Conservation (phyloP, 2,113 vertebrate species). For the Seriola aureovittata region DNA sequence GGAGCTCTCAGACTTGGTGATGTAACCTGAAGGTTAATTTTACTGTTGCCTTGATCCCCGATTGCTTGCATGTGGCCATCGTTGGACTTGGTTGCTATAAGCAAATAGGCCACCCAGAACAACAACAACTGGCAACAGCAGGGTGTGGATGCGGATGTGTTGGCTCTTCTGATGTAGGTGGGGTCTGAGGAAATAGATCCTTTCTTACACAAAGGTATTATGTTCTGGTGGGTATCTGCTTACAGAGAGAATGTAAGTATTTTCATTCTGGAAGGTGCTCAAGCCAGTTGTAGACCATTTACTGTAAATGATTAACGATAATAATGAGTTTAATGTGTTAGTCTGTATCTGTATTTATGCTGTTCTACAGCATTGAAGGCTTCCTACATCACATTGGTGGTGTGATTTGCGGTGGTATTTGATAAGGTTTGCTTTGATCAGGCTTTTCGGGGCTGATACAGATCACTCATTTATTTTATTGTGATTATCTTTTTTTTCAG, state of each 20-base stretch:
- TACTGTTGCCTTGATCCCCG: conserved; percentile 36
- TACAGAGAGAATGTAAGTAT: conserved; percentile 16
- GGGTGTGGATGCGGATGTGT: conserved; percentile 42
- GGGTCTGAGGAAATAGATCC: conserved; percentile 47
- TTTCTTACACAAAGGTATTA: conserved; percentile 45
- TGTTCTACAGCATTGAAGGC: not conserved
- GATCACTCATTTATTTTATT: conserved; percentile 15
- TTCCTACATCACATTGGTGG: conserved; percentile 1
- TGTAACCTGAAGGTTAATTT: conserved; percentile 60
- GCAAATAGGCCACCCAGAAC: conserved; percentile 48
- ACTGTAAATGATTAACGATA: conserved; percentile 5
- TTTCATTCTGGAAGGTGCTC: conserved; percentile 11
- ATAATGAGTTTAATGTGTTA: conserved; percentile 8
- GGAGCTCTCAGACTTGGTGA: conserved; percentile 33
- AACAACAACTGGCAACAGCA: conserved; percentile 37
- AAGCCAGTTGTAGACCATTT: not conserved
- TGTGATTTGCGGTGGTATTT: conserved; percentile 15
- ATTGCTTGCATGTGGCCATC: conserved; percentile 50
- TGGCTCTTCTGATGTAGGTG: conserved; percentile 40
- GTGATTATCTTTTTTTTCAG: not conserved
- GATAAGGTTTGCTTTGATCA: conserved; percentile 32
- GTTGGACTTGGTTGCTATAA: conserved; percentile 34
- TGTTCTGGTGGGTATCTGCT: conserved; percentile 29
- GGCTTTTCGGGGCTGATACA: conserved; percentile 26
- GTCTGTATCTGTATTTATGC: conserved; percentile 13